phyloP scores from a whole-genome alignment of 2,797 vertebrate species.

The Pseudochromis fuscus region DNA sequence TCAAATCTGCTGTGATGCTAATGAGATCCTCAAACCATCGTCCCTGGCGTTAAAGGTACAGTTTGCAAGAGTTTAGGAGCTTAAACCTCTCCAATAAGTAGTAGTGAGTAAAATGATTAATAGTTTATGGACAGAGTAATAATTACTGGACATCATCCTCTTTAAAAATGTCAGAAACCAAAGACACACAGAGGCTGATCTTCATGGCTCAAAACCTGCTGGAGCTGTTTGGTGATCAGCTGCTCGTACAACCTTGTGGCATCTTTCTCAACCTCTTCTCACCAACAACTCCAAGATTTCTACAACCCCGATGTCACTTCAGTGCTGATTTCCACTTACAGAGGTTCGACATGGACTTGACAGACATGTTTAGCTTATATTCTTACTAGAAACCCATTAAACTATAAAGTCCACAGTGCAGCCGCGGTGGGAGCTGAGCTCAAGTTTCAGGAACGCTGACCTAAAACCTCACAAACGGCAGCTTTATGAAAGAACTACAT shows the following conservation, averaged over 20 bases:
- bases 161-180: conserved; percentile 31
- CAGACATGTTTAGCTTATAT: conserved; percentile 9
- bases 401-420: not conserved
- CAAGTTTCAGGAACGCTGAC: not conserved
- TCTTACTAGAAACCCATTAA: conserved; percentile 1
- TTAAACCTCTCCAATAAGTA: conserved; percentile 21
- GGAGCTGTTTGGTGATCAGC: too few relatives aligned
- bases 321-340: conserved; percentile 6
- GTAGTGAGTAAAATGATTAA: conserved; percentile 25
- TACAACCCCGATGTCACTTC: not conserved
- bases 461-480: not conserved
- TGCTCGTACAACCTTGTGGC: too few relatives aligned
- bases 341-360: not conserved
- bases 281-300: not conserved
- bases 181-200: conserved; percentile 8
- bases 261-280: not conserved
- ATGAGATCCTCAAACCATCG: conserved; percentile 1
- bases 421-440: not conserved
- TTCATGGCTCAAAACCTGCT: too few relatives aligned
- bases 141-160: conserved; percentile 9
- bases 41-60: conserved; percentile 12
- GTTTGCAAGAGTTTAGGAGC: conserved; percentile 14
- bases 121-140: conserved; percentile 36
- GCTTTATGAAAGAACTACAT: not conserved
- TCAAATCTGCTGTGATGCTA: conserved; percentile 2